These are phyloP conservation scores for Galeopsomyia nigrocyanea DNA, from an alignment of 2,888 invertebrate genomes.

Conservation along the genomic window DNA sequence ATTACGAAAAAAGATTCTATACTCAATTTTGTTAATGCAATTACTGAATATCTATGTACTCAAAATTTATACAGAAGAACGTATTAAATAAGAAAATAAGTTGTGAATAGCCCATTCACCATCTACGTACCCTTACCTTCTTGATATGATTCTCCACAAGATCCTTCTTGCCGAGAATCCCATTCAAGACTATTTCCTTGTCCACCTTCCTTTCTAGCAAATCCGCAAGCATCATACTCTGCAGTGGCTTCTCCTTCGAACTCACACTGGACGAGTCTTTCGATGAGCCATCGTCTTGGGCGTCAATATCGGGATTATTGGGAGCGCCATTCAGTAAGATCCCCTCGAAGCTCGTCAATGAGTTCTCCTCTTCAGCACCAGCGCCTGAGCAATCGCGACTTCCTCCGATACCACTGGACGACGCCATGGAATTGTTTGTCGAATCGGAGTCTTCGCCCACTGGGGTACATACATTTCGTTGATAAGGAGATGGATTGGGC, in stretches of 20 bases:
- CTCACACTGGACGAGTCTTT: conserved; percentile 68
- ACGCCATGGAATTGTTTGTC: conserved; percentile 73
- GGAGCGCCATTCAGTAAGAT: conserved; percentile 74
- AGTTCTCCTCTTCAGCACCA: conserved; percentile 75
- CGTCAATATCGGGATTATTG: conserved; percentile 70
- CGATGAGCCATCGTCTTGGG: conserved; percentile 72
- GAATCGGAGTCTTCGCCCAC: conserved; percentile 70
- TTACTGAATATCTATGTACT: no score
- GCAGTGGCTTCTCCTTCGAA: conserved; percentile 74
- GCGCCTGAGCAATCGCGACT: conserved; percentile 69
- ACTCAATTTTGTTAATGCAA: no score
- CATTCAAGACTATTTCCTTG: conserved; percentile 74
- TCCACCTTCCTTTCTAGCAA: conserved; percentile 83
- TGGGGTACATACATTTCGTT: conserved; percentile 53
- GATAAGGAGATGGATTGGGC: conserved; percentile 19
- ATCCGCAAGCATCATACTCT: conserved; percentile 80
- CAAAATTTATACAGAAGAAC: background rate
- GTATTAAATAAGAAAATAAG: conserved; percentile 4
- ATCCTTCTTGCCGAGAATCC: conserved; percentile 72
- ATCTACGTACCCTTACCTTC: conserved; percentile 62
- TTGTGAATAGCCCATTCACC: conserved; percentile 21
- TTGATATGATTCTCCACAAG: conserved; percentile 75
- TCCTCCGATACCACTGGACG: conserved; percentile 71
- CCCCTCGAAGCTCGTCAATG: conserved; percentile 76
- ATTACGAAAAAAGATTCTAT: no score